Conservation (phyloP, 1,140 invertebrate species). For the Diprion similis region DNA sequence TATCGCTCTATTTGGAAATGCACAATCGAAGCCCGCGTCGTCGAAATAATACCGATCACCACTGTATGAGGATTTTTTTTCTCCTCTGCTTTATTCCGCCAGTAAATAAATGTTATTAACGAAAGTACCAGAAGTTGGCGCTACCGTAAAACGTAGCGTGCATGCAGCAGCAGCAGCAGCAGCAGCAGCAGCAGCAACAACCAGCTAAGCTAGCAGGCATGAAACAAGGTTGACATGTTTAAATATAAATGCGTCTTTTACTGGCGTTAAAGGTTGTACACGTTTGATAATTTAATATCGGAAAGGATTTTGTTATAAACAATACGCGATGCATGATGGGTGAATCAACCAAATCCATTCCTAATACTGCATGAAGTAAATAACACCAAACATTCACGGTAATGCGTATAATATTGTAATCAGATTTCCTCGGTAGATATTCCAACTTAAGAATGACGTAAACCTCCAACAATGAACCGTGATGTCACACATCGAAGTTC, state of each 20-base stretch:
- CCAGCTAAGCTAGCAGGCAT: no score
- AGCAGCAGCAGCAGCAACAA: no score
- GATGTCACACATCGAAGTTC: constrained; percentile 47
- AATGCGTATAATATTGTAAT: not conserved
- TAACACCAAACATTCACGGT: not conserved
- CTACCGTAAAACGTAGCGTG: not conserved
- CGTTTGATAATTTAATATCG: no score
- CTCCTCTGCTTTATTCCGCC: not conserved
- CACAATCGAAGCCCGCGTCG: no score
- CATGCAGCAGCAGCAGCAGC: not conserved
- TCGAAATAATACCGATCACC: not conserved
- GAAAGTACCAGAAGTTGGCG: constrained; percentile 3
- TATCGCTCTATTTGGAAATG: no score
- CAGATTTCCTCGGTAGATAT: not conserved
- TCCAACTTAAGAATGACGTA: constrained; percentile 57
- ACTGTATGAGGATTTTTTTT: not conserved
- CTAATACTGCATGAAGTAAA: not conserved
- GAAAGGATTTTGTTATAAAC: no score
- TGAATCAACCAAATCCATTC: no score
- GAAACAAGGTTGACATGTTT: constrained; percentile 1
- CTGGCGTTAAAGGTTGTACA: not conserved
- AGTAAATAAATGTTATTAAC: constrained; percentile 8
- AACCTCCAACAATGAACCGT: constrained; percentile 62
- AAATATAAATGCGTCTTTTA: not conserved
- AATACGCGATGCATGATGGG: no score